phyloP scores from a whole-genome alignment of 2,888 invertebrate genomes.

The Omphaloscelis lunosa region DNA sequence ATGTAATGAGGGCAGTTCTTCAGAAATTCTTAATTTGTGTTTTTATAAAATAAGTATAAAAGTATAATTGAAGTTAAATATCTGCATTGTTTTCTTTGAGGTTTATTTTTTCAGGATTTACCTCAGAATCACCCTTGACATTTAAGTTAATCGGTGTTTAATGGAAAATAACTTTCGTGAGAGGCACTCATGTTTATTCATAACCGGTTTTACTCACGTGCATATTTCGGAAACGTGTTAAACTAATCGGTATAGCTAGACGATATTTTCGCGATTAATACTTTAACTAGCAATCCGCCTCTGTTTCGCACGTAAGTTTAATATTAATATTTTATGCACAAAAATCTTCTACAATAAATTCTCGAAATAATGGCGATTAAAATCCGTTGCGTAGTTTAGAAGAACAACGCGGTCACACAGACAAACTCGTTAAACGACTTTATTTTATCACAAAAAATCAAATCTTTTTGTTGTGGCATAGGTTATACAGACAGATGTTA shows the following conservation, averaged over 20 bases:
- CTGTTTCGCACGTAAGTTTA: too few species aligned
- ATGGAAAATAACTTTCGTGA: slow-evolving; percentile 19
- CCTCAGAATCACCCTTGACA: slow-evolving; percentile 26
- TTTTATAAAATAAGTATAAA: slow-evolving; percentile 18
- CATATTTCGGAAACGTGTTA: slow-evolving; percentile 5
- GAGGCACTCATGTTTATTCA: slow-evolving; percentile 18
- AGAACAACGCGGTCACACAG: too few species aligned
- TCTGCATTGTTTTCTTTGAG: slow-evolving; percentile 7
- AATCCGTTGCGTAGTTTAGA: too few species aligned
- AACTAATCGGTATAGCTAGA: neutral
- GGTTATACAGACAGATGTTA: too few species aligned
- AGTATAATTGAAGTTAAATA: slow-evolving; percentile 31
- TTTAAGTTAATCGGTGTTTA: slow-evolving; percentile 11
- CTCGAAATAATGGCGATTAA: too few species aligned
- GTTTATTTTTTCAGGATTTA: neutral
- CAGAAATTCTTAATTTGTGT: slow-evolving; percentile 19
- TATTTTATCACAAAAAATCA: too few species aligned
- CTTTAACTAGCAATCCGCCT: neutral
- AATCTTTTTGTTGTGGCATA: too few species aligned
- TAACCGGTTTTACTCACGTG: slow-evolving; percentile 7
- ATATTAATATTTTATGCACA: too few species aligned
- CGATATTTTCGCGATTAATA: neutral
- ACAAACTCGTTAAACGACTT: too few species aligned
- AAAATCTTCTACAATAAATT: too few species aligned
- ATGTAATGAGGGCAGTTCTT: slow-evolving; percentile 14